A percentile compares a stretch with the other conserved stretches of the same genome.
phyloP scores from a whole-genome alignment of 30 jellyfish, hydroid and myxozoan genomes.

The Nemopilema nomurai region DNA sequence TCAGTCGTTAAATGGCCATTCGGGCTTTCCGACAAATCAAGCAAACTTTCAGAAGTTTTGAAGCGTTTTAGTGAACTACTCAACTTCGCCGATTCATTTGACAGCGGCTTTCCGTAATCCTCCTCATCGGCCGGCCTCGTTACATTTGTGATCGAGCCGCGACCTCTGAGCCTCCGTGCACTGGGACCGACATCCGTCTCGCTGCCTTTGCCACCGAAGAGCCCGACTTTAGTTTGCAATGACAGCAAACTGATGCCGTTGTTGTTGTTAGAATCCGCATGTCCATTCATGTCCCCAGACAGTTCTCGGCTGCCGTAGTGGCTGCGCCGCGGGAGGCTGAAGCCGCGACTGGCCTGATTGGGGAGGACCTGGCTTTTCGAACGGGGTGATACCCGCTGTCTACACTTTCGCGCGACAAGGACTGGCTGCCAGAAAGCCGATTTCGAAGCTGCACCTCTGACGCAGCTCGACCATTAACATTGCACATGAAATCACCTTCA shows the following conservation, averaged over 20 bases:
- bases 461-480: slow-evolving; percentile 60
- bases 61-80: slow-evolving; percentile 38
- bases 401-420: slow-evolving; percentile 65
- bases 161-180: slow-evolving; percentile 67
- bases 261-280: slow-evolving; percentile 30
- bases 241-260: slow-evolving; percentile 31
- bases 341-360: slow-evolving; percentile 39
- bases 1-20: neutral
- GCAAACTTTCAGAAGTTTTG: slow-evolving; percentile 45
- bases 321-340: neutral
- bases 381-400: slow-evolving; percentile 77
- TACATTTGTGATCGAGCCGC: slow-evolving; percentile 61
- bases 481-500: slow-evolving; percentile 76
- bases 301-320: slow-evolving; percentile 4
- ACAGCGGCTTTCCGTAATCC: slow-evolving; percentile 21
- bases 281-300: neutral
- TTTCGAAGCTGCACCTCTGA: slow-evolving; percentile 78
- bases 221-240: slow-evolving; percentile 58
- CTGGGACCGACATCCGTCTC: slow-evolving; percentile 73
- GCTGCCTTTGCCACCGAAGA: slow-evolving; percentile 74
- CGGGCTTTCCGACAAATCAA: slow-evolving; percentile 5
- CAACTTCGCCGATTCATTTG: slow-evolving; percentile 1
- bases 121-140: slow-evolving; percentile 35
- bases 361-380: slow-evolving; percentile 80
- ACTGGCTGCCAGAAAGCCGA: slow-evolving; percentile 25